Evolutionary conservation across 2,888 invertebrate genomes (phyloP).

Genomic region (Nymphalis polychloros): DNA sequence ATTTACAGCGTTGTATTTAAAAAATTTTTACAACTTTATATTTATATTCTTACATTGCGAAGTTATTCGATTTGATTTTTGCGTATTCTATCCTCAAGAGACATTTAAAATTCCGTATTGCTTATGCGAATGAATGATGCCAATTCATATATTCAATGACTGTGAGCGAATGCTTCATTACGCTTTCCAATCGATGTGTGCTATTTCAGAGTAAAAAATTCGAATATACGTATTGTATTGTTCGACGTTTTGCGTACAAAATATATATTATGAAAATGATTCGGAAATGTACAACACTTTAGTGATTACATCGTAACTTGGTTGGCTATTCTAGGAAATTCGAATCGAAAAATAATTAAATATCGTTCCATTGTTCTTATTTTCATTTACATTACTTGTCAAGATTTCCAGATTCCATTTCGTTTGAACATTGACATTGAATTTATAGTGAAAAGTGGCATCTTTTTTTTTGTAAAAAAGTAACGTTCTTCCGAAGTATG

Average conservation of each 20-base stretch:
- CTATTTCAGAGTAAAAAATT: constrained; percentile 7
- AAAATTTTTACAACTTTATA: too few relatives aligned
- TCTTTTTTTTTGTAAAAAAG: not conserved
- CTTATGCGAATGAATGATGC: constrained; percentile 61
- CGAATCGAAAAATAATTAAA: too few relatives aligned
- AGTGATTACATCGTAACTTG: not conserved
- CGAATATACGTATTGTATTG: not conserved
- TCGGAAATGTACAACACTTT: not conserved
- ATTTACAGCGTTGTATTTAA: constrained; percentile 18
- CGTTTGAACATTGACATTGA: too few relatives aligned
- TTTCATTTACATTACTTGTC: too few relatives aligned
- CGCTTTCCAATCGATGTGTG: constrained; percentile 41
- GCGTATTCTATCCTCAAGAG: constrained; percentile 26
- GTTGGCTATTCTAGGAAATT: not conserved
- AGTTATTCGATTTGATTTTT: constrained; percentile 31
- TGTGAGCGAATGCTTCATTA: constrained; percentile 59
- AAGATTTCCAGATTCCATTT: too few relatives aligned
- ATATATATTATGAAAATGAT: not conserved
- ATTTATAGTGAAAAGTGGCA: too few relatives aligned
- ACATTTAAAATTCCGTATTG: constrained; percentile 48
- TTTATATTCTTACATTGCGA: constrained; percentile 25
- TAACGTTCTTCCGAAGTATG: not conserved
- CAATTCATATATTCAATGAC: constrained; percentile 57
- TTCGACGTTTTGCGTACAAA: not conserved
- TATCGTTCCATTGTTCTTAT: too few relatives aligned